Evolutionary conservation across 2,113 vertebrate species (phyloP).

Genomic region (Microcebus tavaratra): DNA sequence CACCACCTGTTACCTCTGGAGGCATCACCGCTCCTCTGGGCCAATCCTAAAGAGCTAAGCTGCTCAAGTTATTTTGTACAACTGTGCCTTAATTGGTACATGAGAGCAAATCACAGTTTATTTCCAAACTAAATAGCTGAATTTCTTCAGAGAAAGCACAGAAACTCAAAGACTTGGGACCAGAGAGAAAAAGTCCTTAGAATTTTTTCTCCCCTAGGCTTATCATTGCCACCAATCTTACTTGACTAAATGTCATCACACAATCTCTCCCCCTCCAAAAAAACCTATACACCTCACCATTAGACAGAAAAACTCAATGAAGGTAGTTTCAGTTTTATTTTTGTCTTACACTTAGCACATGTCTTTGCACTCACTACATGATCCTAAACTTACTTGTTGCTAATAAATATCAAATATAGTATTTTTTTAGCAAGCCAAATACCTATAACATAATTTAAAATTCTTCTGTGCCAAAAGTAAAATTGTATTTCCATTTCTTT

Average conservation of each 20-base stretch:
- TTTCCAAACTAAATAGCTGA: background rate
- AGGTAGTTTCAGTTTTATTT: background rate
- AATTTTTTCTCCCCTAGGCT: background rate
- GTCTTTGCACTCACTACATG: background rate
- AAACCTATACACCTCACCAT: background rate
- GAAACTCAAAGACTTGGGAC: background rate
- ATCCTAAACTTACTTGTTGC: background rate
- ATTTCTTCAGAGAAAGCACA: background rate
- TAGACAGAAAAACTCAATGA: background rate
- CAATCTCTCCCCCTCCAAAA: background rate
- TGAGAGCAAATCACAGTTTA: background rate
- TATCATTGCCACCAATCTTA: background rate
- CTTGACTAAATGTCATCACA: background rate
- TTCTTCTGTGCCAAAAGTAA: conserved; percentile 11
- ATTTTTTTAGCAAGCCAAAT: conserved; percentile 46
- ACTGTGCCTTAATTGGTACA: background rate
- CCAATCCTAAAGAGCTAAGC: background rate
- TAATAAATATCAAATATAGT: background rate
- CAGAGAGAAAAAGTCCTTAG: background rate
- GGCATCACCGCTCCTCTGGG: background rate
- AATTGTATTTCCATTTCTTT: background rate
- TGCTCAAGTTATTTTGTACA: background rate
- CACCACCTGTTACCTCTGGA: background rate
- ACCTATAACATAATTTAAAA: background rate
- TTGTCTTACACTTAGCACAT: background rate